Percentiles rank a stretch among this genome's conserved stretches.
phyloP scores from a whole-genome alignment of 2,888 invertebrate species.

The Leptogaster cylindrica region DNA sequence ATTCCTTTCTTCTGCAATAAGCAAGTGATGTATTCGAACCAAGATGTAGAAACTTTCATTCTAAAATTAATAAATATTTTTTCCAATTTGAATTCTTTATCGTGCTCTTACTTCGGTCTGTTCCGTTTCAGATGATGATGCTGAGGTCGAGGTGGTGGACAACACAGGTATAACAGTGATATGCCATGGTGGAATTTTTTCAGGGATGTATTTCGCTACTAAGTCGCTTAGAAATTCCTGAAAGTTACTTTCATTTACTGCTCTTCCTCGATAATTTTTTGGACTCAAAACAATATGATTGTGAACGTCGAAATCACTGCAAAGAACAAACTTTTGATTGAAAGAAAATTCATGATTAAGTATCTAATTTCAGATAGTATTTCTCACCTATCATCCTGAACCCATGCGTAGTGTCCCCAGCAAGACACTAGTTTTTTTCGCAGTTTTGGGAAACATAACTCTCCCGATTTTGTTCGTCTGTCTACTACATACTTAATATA shows the following conservation, averaged over 20 bases:
- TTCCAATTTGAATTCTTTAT: neutral
- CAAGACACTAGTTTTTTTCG: slow-evolving; percentile 72
- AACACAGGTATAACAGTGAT: slow-evolving; percentile 72
- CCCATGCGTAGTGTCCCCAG: slow-evolving; percentile 81
- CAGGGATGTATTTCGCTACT: slow-evolving; percentile 77
- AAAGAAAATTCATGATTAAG: no score
- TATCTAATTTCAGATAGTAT: neutral
- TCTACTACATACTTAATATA: slow-evolving; percentile 65
- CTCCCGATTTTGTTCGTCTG: slow-evolving; percentile 66
- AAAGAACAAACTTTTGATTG: neutral
- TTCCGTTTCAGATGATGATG: slow-evolving; percentile 34
- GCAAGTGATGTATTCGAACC: slow-evolving; percentile 76
- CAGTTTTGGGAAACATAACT: slow-evolving; percentile 71
- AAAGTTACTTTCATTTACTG: slow-evolving; percentile 74
- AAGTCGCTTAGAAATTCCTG: slow-evolving; percentile 82
- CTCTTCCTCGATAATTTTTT: slow-evolving; percentile 71
- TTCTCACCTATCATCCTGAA: slow-evolving; percentile 63
- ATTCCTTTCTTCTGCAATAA: slow-evolving; percentile 73
- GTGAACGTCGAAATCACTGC: slow-evolving; percentile 64
- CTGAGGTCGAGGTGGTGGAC: slow-evolving; percentile 49
- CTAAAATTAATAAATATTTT: slow-evolving; percentile 42
- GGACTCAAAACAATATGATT: slow-evolving; percentile 74
- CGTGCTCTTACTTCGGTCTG: slow-evolving; percentile 1
- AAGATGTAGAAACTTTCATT: slow-evolving; percentile 69
- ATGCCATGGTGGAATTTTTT: slow-evolving; percentile 80